Conservation (phyloP, 2,888 invertebrate genomes). For the Hyles lineata region DNA sequence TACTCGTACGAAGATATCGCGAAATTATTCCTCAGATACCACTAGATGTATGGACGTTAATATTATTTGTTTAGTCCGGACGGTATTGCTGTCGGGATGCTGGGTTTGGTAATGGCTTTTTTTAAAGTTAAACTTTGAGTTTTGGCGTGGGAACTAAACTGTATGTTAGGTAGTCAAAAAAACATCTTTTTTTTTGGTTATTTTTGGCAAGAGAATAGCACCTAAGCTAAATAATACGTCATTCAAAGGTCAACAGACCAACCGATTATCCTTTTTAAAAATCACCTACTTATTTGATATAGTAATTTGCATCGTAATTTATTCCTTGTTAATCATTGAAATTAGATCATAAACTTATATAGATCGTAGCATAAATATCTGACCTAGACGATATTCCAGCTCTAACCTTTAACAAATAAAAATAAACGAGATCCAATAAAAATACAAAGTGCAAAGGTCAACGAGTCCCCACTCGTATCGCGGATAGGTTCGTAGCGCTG, state of each 20-base stretch:
- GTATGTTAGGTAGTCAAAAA: not conserved
- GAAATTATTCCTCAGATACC: conserved; percentile 82
- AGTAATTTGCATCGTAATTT: too few relatives aligned
- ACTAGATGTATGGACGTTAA: conserved; percentile 30
- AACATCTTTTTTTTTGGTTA: not conserved
- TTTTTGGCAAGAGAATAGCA: not conserved
- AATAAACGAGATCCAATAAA: conserved; percentile 19
- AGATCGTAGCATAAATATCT: not conserved
- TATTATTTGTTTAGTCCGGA: conserved; percentile 28
- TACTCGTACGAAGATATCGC: conserved; percentile 80
- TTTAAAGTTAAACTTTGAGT: not conserved
- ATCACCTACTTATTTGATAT: too few relatives aligned
- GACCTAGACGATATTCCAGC: conserved; percentile 1
- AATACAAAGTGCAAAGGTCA: conserved; percentile 40
- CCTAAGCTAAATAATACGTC: not conserved
- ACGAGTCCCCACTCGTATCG: conserved; percentile 28
- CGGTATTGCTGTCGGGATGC: conserved; percentile 12
- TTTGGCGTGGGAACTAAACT: not conserved
- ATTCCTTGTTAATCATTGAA: not conserved
- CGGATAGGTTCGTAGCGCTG: conserved; percentile 39
- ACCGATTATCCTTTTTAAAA: not conserved
- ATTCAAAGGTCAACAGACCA: not conserved
- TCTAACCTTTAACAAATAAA: conserved; percentile 16
- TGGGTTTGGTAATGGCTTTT: not conserved
- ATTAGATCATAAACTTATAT: not conserved